Conservation (phyloP, 1,140 invertebrate genomes). For the Ectropis grisescens region DNA sequence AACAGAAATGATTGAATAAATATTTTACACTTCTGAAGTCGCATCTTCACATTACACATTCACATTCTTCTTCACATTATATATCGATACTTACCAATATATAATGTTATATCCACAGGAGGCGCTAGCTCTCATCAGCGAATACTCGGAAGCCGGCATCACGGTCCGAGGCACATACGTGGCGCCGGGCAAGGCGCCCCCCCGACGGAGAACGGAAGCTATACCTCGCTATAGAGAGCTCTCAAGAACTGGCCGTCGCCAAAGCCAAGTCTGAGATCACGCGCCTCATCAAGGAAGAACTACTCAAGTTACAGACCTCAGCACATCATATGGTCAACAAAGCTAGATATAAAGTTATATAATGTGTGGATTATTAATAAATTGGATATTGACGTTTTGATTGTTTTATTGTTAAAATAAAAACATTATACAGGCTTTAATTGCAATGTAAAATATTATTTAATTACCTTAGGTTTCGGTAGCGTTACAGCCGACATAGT, state of each 20-base stretch:
- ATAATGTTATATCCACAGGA: constrained; percentile 73
- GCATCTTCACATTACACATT: no score
- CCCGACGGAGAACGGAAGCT: constrained; percentile 97
- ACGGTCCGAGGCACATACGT: constrained; percentile 99
- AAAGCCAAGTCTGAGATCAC: constrained; percentile 99
- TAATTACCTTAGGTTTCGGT: no score
- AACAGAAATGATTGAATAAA: no score
- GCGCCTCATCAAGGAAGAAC: constrained; percentile 96
- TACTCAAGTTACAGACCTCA: constrained; percentile 92
- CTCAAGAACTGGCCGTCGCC: constrained; percentile 95
- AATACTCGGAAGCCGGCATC: constrained; percentile 98
- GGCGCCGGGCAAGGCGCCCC: constrained; percentile 87
- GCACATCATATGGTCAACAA: constrained; percentile 91
- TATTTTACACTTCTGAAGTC: no score
- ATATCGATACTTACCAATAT: no score
- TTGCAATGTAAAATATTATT: no score
- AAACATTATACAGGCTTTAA: no score
- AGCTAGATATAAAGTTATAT: constrained; percentile 96
- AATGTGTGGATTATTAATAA: constrained; percentile 38
- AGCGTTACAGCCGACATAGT: no score
- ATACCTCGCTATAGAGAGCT: constrained; percentile 98
- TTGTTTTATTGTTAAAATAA: constrained; percentile 10
- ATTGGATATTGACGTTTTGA: constrained; percentile 21
- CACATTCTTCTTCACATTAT: no score
- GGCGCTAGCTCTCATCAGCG: constrained; percentile 96